Evolutionary conservation across 2,797 vertebrate species (phyloP).

Genomic region (Chiroxiphia lanceolata): DNA sequence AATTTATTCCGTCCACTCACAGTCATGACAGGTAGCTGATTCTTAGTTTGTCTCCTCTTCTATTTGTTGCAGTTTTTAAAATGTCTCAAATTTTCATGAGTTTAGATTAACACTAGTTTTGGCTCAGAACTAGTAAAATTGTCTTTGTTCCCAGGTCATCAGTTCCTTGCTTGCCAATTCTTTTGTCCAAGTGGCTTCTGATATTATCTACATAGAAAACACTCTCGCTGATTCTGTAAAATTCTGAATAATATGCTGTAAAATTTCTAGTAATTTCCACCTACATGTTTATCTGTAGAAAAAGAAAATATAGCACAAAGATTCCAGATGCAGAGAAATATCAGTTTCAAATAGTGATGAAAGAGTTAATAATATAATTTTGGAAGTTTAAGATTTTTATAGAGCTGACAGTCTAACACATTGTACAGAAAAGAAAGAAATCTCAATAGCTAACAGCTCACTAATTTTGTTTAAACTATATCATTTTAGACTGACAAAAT

Average conservation of each 20-base stretch:
- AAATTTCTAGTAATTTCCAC: background rate
- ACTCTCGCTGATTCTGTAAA: rapidly evolving
- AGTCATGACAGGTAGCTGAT: background rate
- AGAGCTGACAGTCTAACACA: background rate
- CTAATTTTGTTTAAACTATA: background rate
- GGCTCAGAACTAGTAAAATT: background rate
- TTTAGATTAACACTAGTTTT: background rate
- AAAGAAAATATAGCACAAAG: rapidly evolving
- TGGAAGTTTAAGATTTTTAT: background rate
- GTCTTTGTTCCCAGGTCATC: rapidly evolving
- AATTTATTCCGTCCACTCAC: background rate
- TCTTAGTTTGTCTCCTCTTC: background rate
- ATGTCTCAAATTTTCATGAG: background rate
- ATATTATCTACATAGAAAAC: background rate
- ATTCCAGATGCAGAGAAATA: background rate
- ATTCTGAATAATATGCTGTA: background rate
- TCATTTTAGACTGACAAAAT: background rate
- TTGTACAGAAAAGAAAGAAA: background rate
- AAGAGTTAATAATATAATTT: background rate
- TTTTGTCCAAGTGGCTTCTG: background rate
- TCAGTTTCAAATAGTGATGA: background rate
- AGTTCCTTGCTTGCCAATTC: background rate
- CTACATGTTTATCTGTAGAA: background rate
- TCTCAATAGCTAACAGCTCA: background rate
- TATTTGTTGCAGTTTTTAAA: background rate